These are phyloP conservation scores for Colletes gigas DNA, from an alignment of 1,140 invertebrate genomes.

Conservation along the genomic window DNA sequence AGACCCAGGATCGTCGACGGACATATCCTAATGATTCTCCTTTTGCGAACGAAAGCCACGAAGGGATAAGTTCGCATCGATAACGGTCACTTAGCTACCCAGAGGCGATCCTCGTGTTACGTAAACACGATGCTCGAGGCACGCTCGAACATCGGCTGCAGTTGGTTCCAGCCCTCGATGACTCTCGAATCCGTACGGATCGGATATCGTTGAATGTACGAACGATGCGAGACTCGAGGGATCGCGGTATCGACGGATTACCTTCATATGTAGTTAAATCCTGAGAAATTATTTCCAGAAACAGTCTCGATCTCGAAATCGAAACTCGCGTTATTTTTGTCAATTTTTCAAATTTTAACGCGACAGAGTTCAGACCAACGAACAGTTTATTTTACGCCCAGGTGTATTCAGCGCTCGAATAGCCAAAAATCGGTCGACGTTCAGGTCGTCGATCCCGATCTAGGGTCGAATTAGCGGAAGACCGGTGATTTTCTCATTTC, in stretches of 20 bases:
- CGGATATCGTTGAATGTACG: background rate
- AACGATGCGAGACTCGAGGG: background rate
- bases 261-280: no score
- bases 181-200: constrained; percentile 3
- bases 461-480: background rate
- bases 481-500: constrained; percentile 7
- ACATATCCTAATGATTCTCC: constrained; percentile 17
- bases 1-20: background rate
- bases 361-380: no score
- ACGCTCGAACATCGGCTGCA: background rate
- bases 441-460: no score
- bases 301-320: no score
- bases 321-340: no score
- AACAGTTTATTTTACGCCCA: no score
- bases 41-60: constrained; percentile 3
- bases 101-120: background rate
- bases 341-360: no score
- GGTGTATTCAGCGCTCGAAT: no score
- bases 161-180: constrained; percentile 6
- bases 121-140: constrained; percentile 1
- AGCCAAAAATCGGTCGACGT: no score
- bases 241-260: no score
- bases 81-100: background rate
- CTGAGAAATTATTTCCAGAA: no score
- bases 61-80: constrained; percentile 25